Evolutionary conservation across 2,797 vertebrate species (phyloP).

Genomic region (Enteromius trimaculatus): DNA sequence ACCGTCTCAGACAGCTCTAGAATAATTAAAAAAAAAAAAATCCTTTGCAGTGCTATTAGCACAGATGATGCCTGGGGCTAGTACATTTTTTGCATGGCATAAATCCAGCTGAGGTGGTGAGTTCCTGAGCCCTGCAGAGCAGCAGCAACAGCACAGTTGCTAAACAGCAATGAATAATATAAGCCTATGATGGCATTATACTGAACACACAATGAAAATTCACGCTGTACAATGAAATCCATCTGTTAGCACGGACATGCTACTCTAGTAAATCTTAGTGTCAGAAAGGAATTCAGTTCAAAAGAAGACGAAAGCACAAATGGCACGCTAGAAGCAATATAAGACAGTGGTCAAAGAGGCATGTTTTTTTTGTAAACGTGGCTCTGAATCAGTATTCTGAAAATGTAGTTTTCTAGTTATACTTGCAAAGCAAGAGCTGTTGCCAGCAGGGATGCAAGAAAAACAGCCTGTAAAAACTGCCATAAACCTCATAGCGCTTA

Average conservation of each 20-base stretch:
- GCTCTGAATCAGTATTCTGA: constrained; percentile 23
- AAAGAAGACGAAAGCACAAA: constrained; percentile 26
- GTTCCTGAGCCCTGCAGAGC: constrained; percentile 3
- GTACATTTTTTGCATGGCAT: constrained; percentile 46
- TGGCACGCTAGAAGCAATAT: not conserved
- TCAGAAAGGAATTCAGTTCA: constrained; percentile 9
- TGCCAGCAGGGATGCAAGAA: constrained; percentile 27
- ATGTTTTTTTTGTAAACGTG: constrained; percentile 4
- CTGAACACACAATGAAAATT: constrained; percentile 1
- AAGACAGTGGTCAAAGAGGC: not conserved
- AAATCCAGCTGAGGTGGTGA: constrained; percentile 39
- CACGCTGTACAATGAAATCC: not conserved
- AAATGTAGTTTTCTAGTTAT: constrained; percentile 34
- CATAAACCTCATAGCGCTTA: constrained; percentile 22
- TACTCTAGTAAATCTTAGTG: not conserved
- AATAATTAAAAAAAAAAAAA: constrained; percentile 52
- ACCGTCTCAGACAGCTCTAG: constrained; percentile 18
- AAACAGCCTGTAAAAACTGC: constrained; percentile 37
- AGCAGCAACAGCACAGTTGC: constrained; percentile 15
- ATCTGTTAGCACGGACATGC: not conserved
- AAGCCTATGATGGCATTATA: not conserved
- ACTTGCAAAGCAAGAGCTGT: constrained; percentile 39
- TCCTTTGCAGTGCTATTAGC: constrained; percentile 1
- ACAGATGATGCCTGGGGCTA: constrained; percentile 48
- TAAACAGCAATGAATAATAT: constrained; percentile 16